Evolutionary conservation across 2,888 invertebrate genomes (phyloP), one percentile per base, ranked within the genome.

Genomic region (Eupithecia pulchellata): DNA sequence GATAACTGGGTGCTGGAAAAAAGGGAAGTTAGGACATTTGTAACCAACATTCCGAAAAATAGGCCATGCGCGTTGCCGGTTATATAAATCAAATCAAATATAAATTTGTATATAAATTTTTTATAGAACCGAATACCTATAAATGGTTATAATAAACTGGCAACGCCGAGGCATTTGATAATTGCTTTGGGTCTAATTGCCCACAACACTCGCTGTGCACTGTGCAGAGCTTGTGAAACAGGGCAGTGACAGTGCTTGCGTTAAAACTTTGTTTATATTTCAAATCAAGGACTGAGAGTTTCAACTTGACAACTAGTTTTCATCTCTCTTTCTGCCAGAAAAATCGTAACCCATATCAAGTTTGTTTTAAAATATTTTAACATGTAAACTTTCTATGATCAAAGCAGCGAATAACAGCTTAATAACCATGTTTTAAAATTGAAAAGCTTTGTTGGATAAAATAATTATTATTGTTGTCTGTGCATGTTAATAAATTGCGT

Each of bases 1-100:
- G 95, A 95, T 0, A 95, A 89, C 78, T 95, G 95, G 25, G 88
- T 93, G 69, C 96, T 96, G 82, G 61, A 85, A 65, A 83, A 80
- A 27, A 69, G 20, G 36, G 13, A 8, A 57, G 8, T 27, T 1
- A 8, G 29, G 27, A 47, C 20, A 6, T 47, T 20, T 20, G 20
- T 5, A 27, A 14, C 27, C 17, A 8, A 8, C 8, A n/a, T 42
- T n/a, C 17, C 17, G n/a, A 5, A n/a, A 39, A 39, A 39, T n/a
- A n/a, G n/a, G n/a, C n/a, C n/a, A n/a, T n/a, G n/a, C n/a, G n/a
- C n/a, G n/a, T n/a, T n/a, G n/a, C n/a, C n/a, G n/a, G n/a, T n/a
- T n/a, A n/a, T n/a, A n/a, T n/a, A n/a, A n/a, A n/a, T n/a, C n/a
- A n/a, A n/a, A n/a, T n/a, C n/a, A n/a, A n/a, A n/a, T n/a, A n/a